A percentile compares a stretch with the other conserved stretches of the same genome.
Conservation (phyloP, 2,113 vertebrate species). For the Romanogobio albipinnatus region DNA sequence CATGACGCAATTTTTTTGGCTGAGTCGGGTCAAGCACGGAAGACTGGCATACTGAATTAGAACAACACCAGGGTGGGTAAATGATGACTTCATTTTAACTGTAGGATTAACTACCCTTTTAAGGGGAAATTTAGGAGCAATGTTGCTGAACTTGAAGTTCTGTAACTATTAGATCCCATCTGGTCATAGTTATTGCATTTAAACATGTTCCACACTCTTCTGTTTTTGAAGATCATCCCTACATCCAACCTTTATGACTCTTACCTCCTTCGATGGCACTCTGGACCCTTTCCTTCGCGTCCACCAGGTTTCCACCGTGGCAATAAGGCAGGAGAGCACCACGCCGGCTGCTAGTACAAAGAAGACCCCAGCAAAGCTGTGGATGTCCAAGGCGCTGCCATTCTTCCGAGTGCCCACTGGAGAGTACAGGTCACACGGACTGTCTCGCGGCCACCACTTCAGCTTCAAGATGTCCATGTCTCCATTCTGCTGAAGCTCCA, state of each 20-base stretch:
- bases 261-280: slow-evolving; percentile 99
- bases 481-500: slow-evolving; percentile 97
- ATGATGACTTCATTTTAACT: too few relatives aligned
- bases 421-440: slow-evolving; percentile 93
- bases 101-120: too few relatives aligned
- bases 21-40: too few relatives aligned
- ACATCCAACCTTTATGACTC: slow-evolving; percentile 47
- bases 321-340: slow-evolving; percentile 97
- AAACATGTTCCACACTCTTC: background rate
- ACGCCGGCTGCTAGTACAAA: slow-evolving; percentile 95
- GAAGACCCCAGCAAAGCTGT: slow-evolving; percentile 97
- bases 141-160: background rate
- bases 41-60: background rate
- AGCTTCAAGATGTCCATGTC: slow-evolving; percentile 97
- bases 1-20: too few relatives aligned
- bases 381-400: slow-evolving; percentile 93
- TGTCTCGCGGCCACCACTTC: slow-evolving; percentile 97
- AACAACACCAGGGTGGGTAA: too few relatives aligned
- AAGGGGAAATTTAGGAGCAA: background rate
- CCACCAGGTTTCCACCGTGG: slow-evolving; percentile 99
- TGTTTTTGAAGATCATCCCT: background rate
- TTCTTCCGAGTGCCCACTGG: slow-evolving; percentile 88
- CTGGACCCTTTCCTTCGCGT: slow-evolving; percentile 94
- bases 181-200: background rate
- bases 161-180: background rate